phyloP scores from a whole-genome alignment of 2,888 invertebrate species.

The Amaurobius ferox region DNA sequence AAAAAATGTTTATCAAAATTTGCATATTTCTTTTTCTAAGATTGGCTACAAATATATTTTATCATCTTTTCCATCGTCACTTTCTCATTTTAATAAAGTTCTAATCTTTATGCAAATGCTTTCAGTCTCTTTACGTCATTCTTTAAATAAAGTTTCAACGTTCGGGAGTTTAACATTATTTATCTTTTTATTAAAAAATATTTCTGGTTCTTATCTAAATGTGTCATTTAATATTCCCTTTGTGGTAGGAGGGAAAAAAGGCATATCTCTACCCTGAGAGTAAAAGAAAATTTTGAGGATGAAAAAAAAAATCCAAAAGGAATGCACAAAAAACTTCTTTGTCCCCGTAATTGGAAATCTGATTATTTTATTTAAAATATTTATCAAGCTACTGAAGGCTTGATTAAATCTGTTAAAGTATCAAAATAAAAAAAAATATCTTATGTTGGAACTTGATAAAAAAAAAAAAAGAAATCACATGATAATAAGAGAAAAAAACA shows the following conservation, averaged over 20 bases:
- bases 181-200: conserved; percentile 17
- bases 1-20: neutral
- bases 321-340: conserved; percentile 27
- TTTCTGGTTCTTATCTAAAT: neutral
- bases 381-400: conserved; percentile 33
- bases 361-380: conserved; percentile 68
- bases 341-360: conserved; percentile 59
- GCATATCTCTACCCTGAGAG: too few relatives aligned
- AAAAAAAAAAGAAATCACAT: neutral
- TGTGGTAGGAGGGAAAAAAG: neutral
- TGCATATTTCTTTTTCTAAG: neutral
- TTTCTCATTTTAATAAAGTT: conserved; percentile 51
- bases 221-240: conserved; percentile 14
- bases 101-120: conserved; percentile 46
- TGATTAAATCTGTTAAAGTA: conserved; percentile 55
- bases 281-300: neutral
- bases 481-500: neutral
- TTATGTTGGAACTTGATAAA: neutral
- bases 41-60: neutral
- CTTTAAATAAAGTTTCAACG: too few relatives aligned
- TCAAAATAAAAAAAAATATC: conserved; percentile 33
- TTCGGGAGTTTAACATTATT: conserved; percentile 11
- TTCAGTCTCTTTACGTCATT: too few relatives aligned
- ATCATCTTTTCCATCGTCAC: conserved; percentile 25
- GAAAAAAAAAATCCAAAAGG: neutral